Evolutionary conservation across 2,888 invertebrate genomes (phyloP).

Genomic region (Heteromurus nitidus): DNA sequence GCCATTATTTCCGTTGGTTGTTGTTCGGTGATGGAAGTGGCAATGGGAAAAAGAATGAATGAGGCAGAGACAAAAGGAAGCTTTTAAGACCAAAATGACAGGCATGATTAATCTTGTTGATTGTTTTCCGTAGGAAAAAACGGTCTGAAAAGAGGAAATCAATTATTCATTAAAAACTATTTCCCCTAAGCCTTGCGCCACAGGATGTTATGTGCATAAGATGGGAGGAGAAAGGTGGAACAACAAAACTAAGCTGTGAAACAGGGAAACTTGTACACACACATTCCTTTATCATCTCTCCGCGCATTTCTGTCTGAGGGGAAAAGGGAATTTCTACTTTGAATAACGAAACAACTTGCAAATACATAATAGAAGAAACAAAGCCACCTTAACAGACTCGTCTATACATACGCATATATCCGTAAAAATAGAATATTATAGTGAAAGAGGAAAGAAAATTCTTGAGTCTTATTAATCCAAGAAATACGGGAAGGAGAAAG

Average conservation of each 20-base stretch:
- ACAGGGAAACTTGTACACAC: neutral
- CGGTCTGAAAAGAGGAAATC: slow-evolving; percentile 65
- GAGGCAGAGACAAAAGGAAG: slow-evolving; percentile 48
- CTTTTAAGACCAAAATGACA: slow-evolving; percentile 66
- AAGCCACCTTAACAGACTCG: too few relatives aligned
- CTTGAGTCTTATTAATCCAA: neutral
- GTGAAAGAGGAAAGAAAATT: neutral
- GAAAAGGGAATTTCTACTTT: neutral
- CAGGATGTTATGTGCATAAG: slow-evolving; percentile 3
- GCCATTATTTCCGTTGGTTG: slow-evolving; percentile 14
- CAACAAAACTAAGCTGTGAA: neutral
- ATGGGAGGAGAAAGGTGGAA: neutral
- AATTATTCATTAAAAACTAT: slow-evolving; percentile 68
- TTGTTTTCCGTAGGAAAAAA: slow-evolving; percentile 61
- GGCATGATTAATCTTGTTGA: slow-evolving; percentile 69
- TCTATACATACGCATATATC: too few relatives aligned
- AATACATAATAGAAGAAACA: too few relatives aligned
- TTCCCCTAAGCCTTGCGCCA: slow-evolving; percentile 40
- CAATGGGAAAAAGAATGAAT: slow-evolving; percentile 44
- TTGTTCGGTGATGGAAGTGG: slow-evolving; percentile 5
- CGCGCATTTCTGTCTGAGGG: neutral
- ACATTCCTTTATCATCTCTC: neutral
- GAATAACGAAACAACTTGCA: neutral
- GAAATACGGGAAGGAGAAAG: neutral
- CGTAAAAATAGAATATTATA: neutral